phyloP scores from a whole-genome alignment of 2,888 invertebrate genomes.

The Diloba caeruleocephala region DNA sequence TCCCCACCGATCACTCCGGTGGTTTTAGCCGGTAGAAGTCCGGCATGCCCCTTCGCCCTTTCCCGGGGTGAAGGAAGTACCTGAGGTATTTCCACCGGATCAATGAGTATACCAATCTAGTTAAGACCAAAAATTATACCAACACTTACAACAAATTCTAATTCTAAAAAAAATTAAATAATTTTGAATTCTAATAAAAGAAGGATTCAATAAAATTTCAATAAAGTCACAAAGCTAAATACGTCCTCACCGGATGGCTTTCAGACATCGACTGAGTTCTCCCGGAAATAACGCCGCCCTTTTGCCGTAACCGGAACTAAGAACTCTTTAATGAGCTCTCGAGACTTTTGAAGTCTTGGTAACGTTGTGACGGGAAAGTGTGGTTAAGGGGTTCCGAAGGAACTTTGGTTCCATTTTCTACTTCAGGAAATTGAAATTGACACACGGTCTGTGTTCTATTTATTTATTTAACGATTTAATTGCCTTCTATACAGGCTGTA shows the following conservation, averaged over 20 bases:
- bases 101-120: too few relatives aligned
- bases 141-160: neutral
- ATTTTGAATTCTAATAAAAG: neutral
- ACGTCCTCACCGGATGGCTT: constrained; percentile 52
- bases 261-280: constrained; percentile 49
- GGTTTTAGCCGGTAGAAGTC: too few relatives aligned
- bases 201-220: constrained; percentile 35
- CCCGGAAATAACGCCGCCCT: constrained; percentile 58
- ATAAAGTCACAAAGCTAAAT: constrained; percentile 33
- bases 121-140: too few relatives aligned
- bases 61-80: too few relatives aligned
- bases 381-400: neutral
- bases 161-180: neutral
- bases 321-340: constrained; percentile 55
- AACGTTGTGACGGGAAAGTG: constrained; percentile 1
- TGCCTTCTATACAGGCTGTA: too few relatives aligned
- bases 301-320: constrained; percentile 49
- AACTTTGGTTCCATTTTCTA: too few relatives aligned
- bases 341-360: constrained; percentile 36
- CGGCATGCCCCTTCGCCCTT: too few relatives aligned
- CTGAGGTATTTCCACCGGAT: too few relatives aligned
- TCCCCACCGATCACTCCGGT: too few relatives aligned
- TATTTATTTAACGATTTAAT: too few relatives aligned
- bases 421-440: too few relatives aligned
- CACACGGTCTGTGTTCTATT: too few relatives aligned